Conservation (phyloP, 2,797 vertebrate genomes). For the Apogon talboti region DNA sequence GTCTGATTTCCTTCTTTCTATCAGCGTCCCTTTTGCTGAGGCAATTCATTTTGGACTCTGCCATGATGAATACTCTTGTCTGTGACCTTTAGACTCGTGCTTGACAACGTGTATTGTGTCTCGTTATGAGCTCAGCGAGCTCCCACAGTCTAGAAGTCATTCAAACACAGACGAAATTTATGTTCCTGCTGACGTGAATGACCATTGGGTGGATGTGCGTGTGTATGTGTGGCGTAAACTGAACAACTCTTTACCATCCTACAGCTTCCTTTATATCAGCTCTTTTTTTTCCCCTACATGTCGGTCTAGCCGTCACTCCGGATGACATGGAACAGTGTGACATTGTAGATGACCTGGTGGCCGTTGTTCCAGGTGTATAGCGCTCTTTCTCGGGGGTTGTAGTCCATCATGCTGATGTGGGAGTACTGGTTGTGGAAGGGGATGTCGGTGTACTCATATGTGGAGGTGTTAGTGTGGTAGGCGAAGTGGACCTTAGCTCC, state of each 20-base stretch:
- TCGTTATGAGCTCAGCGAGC: constrained; percentile 53
- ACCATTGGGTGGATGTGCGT: constrained; percentile 19
- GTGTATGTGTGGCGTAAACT: constrained; percentile 8
- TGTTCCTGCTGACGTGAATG: constrained; percentile 36
- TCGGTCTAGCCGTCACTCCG: constrained; percentile 71
- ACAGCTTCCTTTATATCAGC: background rate
- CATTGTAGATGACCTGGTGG: constrained; percentile 96
- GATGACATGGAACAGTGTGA: constrained; percentile 96
- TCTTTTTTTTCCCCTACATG: background rate
- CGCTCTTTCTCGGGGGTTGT: constrained; percentile 93
- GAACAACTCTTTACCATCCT: constrained; percentile 9
- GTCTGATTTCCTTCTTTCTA: constrained; percentile 26
- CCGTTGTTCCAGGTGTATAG: constrained; percentile 98
- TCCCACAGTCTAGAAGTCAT: constrained; percentile 38
- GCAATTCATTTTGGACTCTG: constrained; percentile 35
- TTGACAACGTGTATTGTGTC: constrained; percentile 51
- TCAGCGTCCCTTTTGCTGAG: constrained; percentile 16
- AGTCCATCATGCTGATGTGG: constrained; percentile 99
- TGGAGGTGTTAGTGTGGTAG: constrained; percentile 94
- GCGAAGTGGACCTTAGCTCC: constrained; percentile 97
- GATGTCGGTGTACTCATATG: constrained; percentile 95
- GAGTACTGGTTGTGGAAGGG: constrained; percentile 98
- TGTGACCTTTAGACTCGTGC: constrained; percentile 54
- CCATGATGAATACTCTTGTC: constrained; percentile 40
- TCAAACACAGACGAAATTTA: constrained; percentile 38